Base-by-base conservation (phyloP, 2,888 invertebrate genomes). In the Callinectes sapidus region DNA sequence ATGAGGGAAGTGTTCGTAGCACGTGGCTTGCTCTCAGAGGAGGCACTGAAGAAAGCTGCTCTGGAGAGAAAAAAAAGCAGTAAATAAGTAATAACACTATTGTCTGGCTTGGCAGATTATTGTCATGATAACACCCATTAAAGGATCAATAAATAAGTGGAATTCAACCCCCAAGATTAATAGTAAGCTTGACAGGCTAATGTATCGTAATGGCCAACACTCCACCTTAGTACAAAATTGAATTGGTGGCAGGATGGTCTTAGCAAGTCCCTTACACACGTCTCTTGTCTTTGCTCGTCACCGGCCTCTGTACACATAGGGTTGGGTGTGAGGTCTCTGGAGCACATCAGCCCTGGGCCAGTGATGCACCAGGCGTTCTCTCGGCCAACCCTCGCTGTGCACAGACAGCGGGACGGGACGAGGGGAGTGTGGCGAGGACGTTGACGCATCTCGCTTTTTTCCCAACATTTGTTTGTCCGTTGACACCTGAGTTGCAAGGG, bases 1-100 rank as follows among this genome's bases (percentile, higher is more conserved):
- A 93, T 93, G 94, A 87, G 91, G 87, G 94, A 94, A 81, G 87
- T 92, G 32, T 89, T 92, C 42, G 87, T 89, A 28, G 90, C 92
- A 23, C 90, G 77, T 23, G 92, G 92, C 39, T 32, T 90, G 55
- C 5, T 92, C 23, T 85, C 90, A 16, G 88, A 48, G 35, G 88
- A 91, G n/a, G 61, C 81, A 55, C 35, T 90, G 42, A 88, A 92
- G 85, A 92, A 89, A 42, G 87, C n/a, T 42, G 87, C 48, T n/a
- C 16, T n/a, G 48, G 87, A n/a, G 23, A 88, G 54, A 1, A n/a
- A 28, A 18, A 28, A 88, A 10, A n/a, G 28, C 1, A 54, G 88
- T 54, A 55, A 54, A 23, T 39, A 48, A 39, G 14, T n/a, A 48
- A 14, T 3, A 35, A n/a, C 1, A 66, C 3, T 2, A 35, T 1